Percentiles rank a stretch among this genome's conserved stretches.
phyloP scores from a whole-genome alignment of 2,888 invertebrate species.

The Pharmacophagus antenor region DNA sequence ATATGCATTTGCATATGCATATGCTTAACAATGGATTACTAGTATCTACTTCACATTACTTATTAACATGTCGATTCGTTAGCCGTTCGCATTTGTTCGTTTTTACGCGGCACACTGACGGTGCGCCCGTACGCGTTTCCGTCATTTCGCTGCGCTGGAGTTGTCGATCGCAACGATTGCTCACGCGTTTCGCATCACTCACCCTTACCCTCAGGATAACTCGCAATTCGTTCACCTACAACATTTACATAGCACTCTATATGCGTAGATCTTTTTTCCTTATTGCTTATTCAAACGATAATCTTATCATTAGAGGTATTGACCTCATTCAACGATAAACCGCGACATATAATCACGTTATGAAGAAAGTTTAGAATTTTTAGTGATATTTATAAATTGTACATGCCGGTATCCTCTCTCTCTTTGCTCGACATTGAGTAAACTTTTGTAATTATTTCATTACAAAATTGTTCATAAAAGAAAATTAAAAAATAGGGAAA shows the following conservation, averaged over 20 bases:
- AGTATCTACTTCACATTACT: constrained; percentile 37
- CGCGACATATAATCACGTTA: no score
- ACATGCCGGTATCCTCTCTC: no score
- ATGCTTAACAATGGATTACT: constrained; percentile 66
- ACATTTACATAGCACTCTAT: constrained; percentile 71
- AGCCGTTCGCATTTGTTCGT: constrained; percentile 39
- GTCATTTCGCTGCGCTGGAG: constrained; percentile 73
- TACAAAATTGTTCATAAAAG: no score
- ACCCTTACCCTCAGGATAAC: constrained; percentile 68
- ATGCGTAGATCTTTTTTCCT: constrained; percentile 53
- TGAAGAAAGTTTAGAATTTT: no score
- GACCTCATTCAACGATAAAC: no score
- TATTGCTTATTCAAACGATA: constrained; percentile 55
- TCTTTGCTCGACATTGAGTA: no score
- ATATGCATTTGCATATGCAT: constrained; percentile 66
- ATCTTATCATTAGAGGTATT: constrained; percentile 46
- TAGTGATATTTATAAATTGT: no score
- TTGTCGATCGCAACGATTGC: constrained; percentile 75
- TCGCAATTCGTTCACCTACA: constrained; percentile 69
- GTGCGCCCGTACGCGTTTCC: constrained; percentile 56
- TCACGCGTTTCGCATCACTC: constrained; percentile 80
- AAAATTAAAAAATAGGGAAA: no score
- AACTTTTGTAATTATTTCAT: no score
- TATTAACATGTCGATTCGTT: constrained; percentile 33
- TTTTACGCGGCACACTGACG: constrained; percentile 28